Percentiles rank a stretch among this genome's conserved stretches.
Evolutionary conservation across 1,140 invertebrate species (phyloP).

Genomic region (Ericerus pela): DNA sequence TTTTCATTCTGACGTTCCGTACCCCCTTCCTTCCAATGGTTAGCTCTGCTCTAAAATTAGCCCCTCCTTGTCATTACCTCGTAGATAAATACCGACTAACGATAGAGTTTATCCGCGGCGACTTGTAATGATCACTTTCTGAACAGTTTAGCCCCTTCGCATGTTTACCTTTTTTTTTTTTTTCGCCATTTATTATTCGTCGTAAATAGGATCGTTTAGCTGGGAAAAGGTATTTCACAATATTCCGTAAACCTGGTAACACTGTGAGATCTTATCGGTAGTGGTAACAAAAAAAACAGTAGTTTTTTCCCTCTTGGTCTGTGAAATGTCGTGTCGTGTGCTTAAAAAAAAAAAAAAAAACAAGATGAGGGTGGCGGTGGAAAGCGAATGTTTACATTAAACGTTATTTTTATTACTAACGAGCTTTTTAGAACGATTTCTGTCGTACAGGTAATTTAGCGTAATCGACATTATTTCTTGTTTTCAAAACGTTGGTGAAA

Average conservation of each 20-base stretch:
- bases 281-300: conserved; percentile 5
- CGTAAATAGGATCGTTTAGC: conserved; percentile 9
- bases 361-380: too few relatives aligned
- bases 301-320: too few relatives aligned
- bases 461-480: too few relatives aligned
- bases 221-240: conserved; percentile 8
- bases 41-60: too few relatives aligned
- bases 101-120: conserved; percentile 4
- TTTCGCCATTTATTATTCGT: conserved; percentile 2
- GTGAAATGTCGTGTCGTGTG: too few relatives aligned
- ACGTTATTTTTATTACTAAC: conserved; percentile 11
- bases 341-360: too few relatives aligned
- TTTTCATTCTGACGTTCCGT: too few relatives aligned
- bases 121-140: conserved; percentile 12
- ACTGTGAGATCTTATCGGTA: too few relatives aligned
- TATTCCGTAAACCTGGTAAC: neutral
- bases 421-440: conserved; percentile 3
- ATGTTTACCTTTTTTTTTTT: too few relatives aligned
- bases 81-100: conserved; percentile 7
- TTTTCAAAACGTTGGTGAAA: too few relatives aligned
- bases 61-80: conserved; percentile 5
- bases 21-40: too few relatives aligned
- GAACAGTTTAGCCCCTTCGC: neutral
- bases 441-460: neutral
- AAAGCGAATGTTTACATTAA: conserved; percentile 6